Evolutionary conservation across 2,888 invertebrate genomes (phyloP).

Genomic region (Drosophila multiciliata): DNA sequence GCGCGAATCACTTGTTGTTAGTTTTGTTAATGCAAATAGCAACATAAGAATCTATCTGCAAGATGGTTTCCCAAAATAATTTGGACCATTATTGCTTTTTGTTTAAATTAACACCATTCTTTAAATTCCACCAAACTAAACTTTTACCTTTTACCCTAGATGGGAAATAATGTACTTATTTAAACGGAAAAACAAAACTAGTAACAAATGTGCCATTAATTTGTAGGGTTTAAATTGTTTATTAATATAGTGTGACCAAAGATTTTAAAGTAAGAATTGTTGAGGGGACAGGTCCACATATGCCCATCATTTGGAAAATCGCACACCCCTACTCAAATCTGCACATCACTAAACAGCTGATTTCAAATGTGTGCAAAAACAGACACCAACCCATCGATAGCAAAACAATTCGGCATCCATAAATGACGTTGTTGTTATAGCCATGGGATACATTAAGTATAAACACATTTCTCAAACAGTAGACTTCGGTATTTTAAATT

Average conservation of each 20-base stretch:
- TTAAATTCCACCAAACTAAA: neutral
- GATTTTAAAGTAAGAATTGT: neutral
- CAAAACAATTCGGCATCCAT: neutral
- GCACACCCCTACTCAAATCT: neutral
- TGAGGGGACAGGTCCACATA: neutral
- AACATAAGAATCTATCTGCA: neutral
- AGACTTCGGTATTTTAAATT: neutral
- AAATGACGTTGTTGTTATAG: neutral
- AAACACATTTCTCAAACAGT: neutral
- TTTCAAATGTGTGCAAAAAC: neutral
- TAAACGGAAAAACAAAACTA: constrained; percentile 1
- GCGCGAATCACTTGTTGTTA: neutral
- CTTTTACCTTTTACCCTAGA: neutral
- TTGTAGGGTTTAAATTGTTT: constrained; percentile 18
- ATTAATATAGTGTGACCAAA: constrained; percentile 23
- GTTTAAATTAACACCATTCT: neutral
- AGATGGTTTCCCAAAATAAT: neutral
- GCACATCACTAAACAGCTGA: neutral
- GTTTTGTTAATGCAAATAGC: neutral
- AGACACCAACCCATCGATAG: neutral
- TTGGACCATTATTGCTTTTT: neutral
- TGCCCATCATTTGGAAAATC: neutral
- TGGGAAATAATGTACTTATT: neutral
- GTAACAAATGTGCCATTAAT: constrained; percentile 28
- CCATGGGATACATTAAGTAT: neutral